These are phyloP conservation scores for Poeciliopsis prolifica DNA, from an alignment of 2,113 vertebrate species.

Conservation along the genomic window DNA sequence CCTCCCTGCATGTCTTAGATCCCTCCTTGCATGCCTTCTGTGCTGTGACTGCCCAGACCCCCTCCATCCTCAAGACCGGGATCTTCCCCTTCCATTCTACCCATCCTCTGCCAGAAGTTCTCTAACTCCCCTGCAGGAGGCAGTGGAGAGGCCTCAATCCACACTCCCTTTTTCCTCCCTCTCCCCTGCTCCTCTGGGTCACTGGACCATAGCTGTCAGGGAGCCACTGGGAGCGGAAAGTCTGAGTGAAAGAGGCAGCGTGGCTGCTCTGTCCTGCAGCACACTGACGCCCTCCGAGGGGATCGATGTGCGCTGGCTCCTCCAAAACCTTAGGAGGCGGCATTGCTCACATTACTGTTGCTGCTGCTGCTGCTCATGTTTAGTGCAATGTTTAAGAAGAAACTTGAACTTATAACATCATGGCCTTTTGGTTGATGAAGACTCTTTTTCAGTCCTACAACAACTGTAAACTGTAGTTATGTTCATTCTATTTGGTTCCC, in stretches of 20 bases:
- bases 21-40: slow-evolving; percentile 76
- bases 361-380: slow-evolving; percentile 22
- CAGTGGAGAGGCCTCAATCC: slow-evolving; percentile 63
- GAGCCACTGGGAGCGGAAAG: neutral
- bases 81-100: slow-evolving; percentile 45
- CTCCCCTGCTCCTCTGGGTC: slow-evolving; percentile 7
- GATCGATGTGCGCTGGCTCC: slow-evolving; percentile 54
- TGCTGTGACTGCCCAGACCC: slow-evolving; percentile 66
- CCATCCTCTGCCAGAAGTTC: slow-evolving; percentile 32
- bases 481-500: neutral
- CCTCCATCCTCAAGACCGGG: slow-evolving; percentile 41
- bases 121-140: slow-evolving; percentile 49
- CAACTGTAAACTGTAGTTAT: neutral
- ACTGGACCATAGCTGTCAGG: slow-evolving; percentile 5
- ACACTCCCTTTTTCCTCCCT: slow-evolving; percentile 49
- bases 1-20: slow-evolving; percentile 68
- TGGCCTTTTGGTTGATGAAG: neutral
- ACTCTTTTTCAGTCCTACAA: neutral
- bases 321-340: slow-evolving; percentile 51
- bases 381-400: slow-evolving; percentile 45
- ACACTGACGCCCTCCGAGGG: slow-evolving; percentile 69
- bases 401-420: slow-evolving; percentile 28
- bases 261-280: slow-evolving; percentile 68
- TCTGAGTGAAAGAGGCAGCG: slow-evolving; percentile 38
- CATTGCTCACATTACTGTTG: slow-evolving; percentile 15